phyloP scores from a whole-genome alignment of 2,888 invertebrate species.

The Rotaria socialis region DNA sequence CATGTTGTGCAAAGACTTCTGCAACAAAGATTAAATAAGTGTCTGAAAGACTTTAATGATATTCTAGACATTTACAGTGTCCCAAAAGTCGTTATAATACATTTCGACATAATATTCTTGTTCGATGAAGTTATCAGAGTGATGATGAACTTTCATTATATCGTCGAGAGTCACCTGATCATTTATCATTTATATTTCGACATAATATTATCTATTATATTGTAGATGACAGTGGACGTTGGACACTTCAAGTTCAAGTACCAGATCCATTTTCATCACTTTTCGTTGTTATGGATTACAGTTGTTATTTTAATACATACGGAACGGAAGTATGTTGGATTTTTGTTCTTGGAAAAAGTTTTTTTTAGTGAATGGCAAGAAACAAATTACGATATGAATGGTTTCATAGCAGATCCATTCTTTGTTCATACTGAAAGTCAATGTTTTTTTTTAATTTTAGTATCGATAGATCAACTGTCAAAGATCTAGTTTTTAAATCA shows the following conservation, averaged over 20 bases:
- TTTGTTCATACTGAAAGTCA: background rate
- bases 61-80: no score
- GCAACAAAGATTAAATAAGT: no score
- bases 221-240: background rate
- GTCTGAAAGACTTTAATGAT: no score
- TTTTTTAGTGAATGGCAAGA: conserved; percentile 37
- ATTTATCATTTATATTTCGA: conserved; percentile 14
- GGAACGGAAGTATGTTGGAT: background rate
- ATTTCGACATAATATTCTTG: conserved; percentile 18
- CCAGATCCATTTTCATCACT: conserved; percentile 28
- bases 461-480: background rate
- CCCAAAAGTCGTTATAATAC: background rate
- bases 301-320: conserved; percentile 1
- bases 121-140: background rate
- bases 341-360: background rate
- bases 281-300: background rate
- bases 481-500: conserved; percentile 1
- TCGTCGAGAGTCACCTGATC: background rate
- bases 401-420: background rate
- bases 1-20: no score
- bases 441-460: background rate
- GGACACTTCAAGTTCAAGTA: conserved; percentile 27
- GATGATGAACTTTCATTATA: background rate
- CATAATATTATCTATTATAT: conserved; percentile 36
- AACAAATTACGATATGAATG: background rate